Conservation (phyloP, 2,888 invertebrate species). For the Agrochola circellaris region DNA sequence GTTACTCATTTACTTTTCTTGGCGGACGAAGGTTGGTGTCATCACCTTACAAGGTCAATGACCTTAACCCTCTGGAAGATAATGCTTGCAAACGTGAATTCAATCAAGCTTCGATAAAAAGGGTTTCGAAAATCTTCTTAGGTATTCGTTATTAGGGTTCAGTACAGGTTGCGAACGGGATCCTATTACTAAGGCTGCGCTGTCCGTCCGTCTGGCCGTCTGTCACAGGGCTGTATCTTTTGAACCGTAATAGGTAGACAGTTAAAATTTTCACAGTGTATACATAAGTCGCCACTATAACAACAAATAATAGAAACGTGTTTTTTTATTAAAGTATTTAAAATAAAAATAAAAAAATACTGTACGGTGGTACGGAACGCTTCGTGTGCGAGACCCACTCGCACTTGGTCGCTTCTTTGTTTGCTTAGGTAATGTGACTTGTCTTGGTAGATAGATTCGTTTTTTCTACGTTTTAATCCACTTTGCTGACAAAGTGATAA, state of each 20-base stretch:
- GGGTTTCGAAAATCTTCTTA: constrained; percentile 18
- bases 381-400: too few species aligned
- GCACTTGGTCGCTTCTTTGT: background rate
- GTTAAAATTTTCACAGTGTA: too few species aligned
- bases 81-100: constrained; percentile 25
- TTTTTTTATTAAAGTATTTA: too few species aligned
- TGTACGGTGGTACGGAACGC: too few species aligned
- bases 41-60: constrained; percentile 42
- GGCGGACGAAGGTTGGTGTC: constrained; percentile 29
- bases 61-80: constrained; percentile 27
- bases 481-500: constrained; percentile 5
- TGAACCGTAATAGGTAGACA: too few species aligned
- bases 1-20: constrained; percentile 53
- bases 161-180: too few species aligned
- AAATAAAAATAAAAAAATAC: too few species aligned
- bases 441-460: constrained; percentile 1
- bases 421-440: constrained; percentile 2
- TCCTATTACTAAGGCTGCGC: too few species aligned
- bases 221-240: too few species aligned
- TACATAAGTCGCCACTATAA: too few species aligned
- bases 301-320: too few species aligned
- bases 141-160: constrained; percentile 6
- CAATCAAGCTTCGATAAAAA: constrained; percentile 30
- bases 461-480: constrained; percentile 25
- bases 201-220: too few species aligned